These are phyloP conservation scores for Mustelus asterias DNA, from an alignment of 2,113 vertebrate species.

Conservation along the genomic window DNA sequence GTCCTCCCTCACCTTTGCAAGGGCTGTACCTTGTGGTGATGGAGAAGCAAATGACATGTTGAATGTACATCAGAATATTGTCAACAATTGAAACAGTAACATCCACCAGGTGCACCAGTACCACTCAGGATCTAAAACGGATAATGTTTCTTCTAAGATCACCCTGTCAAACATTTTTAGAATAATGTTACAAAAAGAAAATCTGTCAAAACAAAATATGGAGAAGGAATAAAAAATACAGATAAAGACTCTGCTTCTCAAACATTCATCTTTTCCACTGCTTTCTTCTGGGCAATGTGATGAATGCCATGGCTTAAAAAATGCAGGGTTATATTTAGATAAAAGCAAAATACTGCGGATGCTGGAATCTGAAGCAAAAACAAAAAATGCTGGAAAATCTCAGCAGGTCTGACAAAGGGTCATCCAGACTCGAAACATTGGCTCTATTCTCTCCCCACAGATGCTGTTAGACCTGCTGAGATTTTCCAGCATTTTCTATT, in stretches of 20 bases:
- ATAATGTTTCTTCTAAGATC: background rate
- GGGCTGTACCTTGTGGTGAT: background rate
- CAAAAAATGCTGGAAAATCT: too few relatives aligned
- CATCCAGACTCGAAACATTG: too few relatives aligned
- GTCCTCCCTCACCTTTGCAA: background rate
- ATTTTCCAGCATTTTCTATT: too few relatives aligned
- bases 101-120: background rate
- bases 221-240: background rate
- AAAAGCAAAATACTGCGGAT: too few relatives aligned
- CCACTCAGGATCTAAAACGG: background rate
- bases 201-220: background rate
- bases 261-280: background rate
- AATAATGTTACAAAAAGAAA: background rate
- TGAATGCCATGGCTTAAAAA: background rate
- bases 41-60: background rate
- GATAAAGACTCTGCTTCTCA: background rate
- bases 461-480: too few relatives aligned
- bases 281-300: background rate
- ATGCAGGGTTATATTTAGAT: background rate
- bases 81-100: background rate
- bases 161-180: background rate
- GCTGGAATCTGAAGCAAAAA: too few relatives aligned
- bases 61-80: background rate
- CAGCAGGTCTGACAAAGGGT: too few relatives aligned
- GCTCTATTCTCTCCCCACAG: too few relatives aligned